Percentiles rank a stretch among this genome's conserved stretches.
phyloP scores from a whole-genome alignment of 1,140 invertebrate species.

The Pogonomyrmex californicus region DNA sequence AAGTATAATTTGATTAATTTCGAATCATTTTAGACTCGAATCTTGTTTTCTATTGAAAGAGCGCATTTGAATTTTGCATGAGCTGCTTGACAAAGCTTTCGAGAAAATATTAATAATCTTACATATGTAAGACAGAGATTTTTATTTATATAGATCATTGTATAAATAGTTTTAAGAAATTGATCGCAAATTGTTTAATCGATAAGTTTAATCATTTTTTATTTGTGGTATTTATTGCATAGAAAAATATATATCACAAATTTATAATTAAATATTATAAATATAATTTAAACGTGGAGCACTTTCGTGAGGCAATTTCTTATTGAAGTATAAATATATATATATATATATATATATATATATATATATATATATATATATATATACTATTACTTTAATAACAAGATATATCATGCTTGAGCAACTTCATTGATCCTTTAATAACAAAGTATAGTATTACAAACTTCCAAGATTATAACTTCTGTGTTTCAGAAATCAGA shows the following conservation, averaged over 20 bases:
- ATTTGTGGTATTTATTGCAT: not conserved
- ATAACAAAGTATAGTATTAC: not conserved
- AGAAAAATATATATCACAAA: not conserved
- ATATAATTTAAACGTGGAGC: not conserved
- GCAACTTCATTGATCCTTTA: conserved; percentile 18
- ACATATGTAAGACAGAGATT: not conserved
- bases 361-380: too few species aligned
- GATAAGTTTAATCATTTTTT: not conserved
- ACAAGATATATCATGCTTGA: not conserved
- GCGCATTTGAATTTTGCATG: not conserved
- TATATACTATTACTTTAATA: not conserved
- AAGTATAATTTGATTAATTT: not conserved
- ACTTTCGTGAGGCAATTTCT: not conserved
- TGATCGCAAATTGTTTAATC: not conserved
- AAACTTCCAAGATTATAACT: conserved; percentile 21
- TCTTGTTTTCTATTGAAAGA: not conserved
- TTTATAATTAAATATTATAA: not conserved
- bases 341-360: too few species aligned
- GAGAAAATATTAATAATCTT: not conserved
- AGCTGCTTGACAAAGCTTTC: not conserved
- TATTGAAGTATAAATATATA: not conserved
- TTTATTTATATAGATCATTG: too few species aligned
- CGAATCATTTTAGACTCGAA: not conserved
- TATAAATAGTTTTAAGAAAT: not conserved
- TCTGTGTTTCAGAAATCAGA: not conserved